These are phyloP conservation scores for Ambastaia sidthimunki DNA, from an alignment of 2,797 vertebrate species.

Conservation along the genomic window DNA sequence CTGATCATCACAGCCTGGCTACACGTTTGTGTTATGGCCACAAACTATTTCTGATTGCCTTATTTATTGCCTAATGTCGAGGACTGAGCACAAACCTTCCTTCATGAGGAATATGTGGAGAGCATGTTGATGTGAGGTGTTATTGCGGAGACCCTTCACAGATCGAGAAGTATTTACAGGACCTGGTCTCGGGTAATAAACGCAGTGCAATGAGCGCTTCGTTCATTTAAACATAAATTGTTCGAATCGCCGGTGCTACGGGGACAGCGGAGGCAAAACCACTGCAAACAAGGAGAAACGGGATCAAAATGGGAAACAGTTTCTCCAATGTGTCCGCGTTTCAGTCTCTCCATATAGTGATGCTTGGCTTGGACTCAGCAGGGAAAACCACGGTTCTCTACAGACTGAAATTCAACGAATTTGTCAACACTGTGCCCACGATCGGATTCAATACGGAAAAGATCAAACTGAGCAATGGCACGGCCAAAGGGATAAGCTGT, in stretches of 20 bases:
- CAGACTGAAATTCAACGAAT: conserved; percentile 96
- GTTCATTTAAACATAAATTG: conserved; percentile 26
- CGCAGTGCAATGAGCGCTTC: conserved; percentile 22
- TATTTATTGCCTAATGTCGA: background rate
- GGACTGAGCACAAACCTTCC: conserved; percentile 20
- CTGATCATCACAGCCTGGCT: background rate
- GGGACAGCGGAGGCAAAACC: conserved; percentile 12
- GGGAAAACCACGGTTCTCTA: conserved; percentile 97
- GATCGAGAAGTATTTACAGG: conserved; percentile 33
- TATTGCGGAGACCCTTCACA: conserved; percentile 10
- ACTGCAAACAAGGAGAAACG: background rate
- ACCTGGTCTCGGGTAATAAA: conserved; percentile 4
- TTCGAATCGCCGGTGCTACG: background rate
- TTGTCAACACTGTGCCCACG: conserved; percentile 97
- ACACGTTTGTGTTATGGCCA: background rate
- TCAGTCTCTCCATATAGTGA: conserved; percentile 96
- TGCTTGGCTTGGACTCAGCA: conserved; percentile 96
- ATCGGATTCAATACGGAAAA: conserved; percentile 98
- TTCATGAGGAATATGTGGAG: conserved; percentile 46
- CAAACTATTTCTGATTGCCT: background rate
- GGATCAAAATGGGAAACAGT: conserved; percentile 88
- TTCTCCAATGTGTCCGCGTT: conserved; percentile 92
- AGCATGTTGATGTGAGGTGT: conserved; percentile 65
- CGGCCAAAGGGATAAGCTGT: conserved; percentile 94
- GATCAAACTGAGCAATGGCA: conserved; percentile 90